Evolutionary conservation across 2,113 vertebrate species (phyloP).

Genomic region (Pseudorhombus dupliciocellatus): DNA sequence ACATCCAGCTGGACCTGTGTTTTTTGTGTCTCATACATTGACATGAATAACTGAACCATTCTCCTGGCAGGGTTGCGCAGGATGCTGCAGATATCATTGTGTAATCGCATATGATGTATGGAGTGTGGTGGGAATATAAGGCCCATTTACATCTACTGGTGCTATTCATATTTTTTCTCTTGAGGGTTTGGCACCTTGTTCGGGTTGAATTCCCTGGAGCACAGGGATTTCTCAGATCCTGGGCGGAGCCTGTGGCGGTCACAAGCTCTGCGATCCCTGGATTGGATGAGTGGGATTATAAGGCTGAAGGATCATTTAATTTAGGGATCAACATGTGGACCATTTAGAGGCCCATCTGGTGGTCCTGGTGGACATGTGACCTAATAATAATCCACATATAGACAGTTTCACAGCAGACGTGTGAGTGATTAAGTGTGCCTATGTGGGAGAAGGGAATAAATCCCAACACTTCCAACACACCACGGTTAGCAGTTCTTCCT

Average conservation of each 20-base stretch:
- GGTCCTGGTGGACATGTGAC: conserved; percentile 60
- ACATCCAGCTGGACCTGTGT: not conserved
- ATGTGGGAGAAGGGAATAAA: conserved; percentile 1
- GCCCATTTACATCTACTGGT: not conserved
- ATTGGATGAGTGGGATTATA: conserved; percentile 77
- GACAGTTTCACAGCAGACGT: conserved; percentile 24
- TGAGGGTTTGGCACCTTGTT: not conserved
- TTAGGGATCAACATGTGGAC: conserved; percentile 75
- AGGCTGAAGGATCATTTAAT: conserved; percentile 74
- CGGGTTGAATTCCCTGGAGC: conserved; percentile 49
- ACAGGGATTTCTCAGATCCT: conserved; percentile 45
- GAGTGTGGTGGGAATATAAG: not conserved
- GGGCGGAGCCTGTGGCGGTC: conserved; percentile 35
- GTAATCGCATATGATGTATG: not conserved
- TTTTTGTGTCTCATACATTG: not conserved
- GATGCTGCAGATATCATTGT: not conserved
- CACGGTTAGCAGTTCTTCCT: not conserved
- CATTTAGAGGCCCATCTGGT: conserved; percentile 72
- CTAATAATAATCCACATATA: conserved; percentile 33
- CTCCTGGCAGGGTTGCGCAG: not conserved
- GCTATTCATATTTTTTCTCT: conserved; percentile 13
- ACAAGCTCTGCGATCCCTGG: conserved; percentile 47
- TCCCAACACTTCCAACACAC: not conserved
- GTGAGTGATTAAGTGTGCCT: not conserved
- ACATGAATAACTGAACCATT: not conserved